Evolutionary conservation across 2,888 invertebrate genomes (phyloP).

Genomic region (Rhagium mordax): DNA sequence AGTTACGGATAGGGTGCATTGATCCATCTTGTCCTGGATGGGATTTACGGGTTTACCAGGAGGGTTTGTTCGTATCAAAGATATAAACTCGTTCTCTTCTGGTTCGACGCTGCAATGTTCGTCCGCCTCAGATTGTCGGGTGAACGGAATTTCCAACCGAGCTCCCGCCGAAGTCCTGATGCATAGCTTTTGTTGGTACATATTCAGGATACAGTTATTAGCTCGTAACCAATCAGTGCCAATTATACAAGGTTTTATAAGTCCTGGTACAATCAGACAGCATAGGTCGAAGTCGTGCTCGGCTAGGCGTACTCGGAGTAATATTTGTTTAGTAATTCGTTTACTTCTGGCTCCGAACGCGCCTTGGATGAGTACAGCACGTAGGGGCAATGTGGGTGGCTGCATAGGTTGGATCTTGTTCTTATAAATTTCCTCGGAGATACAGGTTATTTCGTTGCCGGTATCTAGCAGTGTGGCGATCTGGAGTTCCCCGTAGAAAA

Average conservation of each 20-base stretch:
- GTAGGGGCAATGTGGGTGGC: constrained; percentile 21
- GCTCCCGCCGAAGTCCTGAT: not conserved
- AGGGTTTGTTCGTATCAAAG: not conserved
- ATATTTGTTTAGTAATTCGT: constrained; percentile 19
- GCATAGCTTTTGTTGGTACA: not conserved
- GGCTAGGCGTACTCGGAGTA: not conserved
- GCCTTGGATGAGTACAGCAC: constrained; percentile 26
- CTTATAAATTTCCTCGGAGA: constrained; percentile 24
- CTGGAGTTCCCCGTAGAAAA: not conserved
- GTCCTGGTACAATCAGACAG: not conserved
- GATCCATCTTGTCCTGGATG: not conserved
- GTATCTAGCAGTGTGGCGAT: constrained; percentile 23
- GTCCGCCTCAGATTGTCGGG: not conserved
- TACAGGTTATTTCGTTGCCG: constrained; percentile 30
- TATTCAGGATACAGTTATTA: not conserved
- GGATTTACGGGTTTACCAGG: not conserved
- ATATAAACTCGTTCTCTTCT: not conserved
- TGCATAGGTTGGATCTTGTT: not conserved
- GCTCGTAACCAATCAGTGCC: constrained; percentile 23
- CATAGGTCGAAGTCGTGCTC: no score
- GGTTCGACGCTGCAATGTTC: not conserved
- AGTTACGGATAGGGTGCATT: not conserved
- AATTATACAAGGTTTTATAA: constrained; percentile 23
- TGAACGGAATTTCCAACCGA: not conserved
- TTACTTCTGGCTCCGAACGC: constrained; percentile 21